Conservation (phyloP, 2,113 vertebrate species). For the Hiodon alosoides region DNA sequence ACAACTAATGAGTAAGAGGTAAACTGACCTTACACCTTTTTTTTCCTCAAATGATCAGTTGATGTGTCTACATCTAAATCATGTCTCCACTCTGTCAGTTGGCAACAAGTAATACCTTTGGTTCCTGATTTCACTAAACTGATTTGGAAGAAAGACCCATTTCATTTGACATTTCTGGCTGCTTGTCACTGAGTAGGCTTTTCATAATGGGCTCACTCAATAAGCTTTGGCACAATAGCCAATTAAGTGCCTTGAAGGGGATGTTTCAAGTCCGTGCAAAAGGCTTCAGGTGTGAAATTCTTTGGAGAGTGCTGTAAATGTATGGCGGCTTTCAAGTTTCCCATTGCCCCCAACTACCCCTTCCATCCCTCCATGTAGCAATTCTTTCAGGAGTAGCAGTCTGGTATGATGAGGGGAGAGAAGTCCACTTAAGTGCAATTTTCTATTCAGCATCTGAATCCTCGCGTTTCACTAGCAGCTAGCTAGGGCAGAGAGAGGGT, state of each 20-base stretch:
- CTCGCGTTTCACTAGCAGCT: slow-evolving; percentile 66
- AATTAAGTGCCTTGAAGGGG: slow-evolving; percentile 99
- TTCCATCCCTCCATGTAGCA: slow-evolving; percentile 62
- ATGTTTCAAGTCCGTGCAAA: slow-evolving; percentile 83
- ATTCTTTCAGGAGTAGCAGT: slow-evolving; percentile 67
- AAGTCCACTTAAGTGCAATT: slow-evolving; percentile 98
- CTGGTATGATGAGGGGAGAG: slow-evolving; percentile 69
- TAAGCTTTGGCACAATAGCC: slow-evolving; percentile 92
- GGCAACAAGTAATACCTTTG: slow-evolving; percentile 77
- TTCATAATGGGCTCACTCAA: slow-evolving; percentile 90
- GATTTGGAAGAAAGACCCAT: slow-evolving; percentile 84
- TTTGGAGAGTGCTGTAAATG: slow-evolving; percentile 97
- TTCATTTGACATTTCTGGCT: slow-evolving; percentile 89
- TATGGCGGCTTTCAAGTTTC: slow-evolving; percentile 93
- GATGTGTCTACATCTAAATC: slow-evolving; percentile 54
- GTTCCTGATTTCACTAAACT: slow-evolving; percentile 68
- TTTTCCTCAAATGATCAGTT: slow-evolving; percentile 2
- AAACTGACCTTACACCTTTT: background rate
- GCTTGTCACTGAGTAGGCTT: slow-evolving; percentile 72
- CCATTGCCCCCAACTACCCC: slow-evolving; percentile 79
- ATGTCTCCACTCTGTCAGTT: slow-evolving; percentile 57
- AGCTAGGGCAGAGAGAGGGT: slow-evolving; percentile 73
- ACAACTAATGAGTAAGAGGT: slow-evolving; percentile 24
- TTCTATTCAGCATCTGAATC: slow-evolving; percentile 84
- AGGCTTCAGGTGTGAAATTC: slow-evolving; percentile 99